Evolutionary conservation across 2,797 vertebrate genomes (phyloP).

Genomic region (Botia almorhae): DNA sequence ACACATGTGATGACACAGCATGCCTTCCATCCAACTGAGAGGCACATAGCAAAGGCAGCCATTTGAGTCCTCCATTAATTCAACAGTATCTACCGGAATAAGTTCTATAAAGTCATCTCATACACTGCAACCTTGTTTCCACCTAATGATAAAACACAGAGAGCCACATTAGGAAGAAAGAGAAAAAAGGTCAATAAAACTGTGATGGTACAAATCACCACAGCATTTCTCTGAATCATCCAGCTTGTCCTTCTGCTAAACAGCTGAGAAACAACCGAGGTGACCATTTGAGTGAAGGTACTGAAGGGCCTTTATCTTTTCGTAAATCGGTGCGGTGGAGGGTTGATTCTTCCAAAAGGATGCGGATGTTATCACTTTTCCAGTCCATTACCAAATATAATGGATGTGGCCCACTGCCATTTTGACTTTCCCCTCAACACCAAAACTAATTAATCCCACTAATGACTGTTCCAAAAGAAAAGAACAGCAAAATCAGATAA

Average conservation of each 20-base stretch:
- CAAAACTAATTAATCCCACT: constrained; percentile 58
- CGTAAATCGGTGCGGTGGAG: background rate
- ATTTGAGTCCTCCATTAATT: constrained; percentile 37
- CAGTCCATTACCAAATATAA: constrained; percentile 68
- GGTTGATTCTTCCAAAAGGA: constrained; percentile 19
- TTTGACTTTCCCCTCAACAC: constrained; percentile 41
- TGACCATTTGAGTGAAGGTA: constrained; percentile 3
- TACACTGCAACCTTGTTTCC: constrained; percentile 8
- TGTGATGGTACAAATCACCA: constrained; percentile 7
- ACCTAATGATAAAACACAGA: constrained; percentile 26
- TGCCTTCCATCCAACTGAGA: constrained; percentile 57
- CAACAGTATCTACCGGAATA: constrained; percentile 33
- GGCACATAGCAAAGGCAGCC: constrained; percentile 48
- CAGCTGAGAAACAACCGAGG: constrained; percentile 5
- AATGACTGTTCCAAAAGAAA: constrained; percentile 60
- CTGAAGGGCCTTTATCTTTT: background rate
- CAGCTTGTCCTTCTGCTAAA: background rate
- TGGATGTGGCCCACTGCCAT: constrained; percentile 58
- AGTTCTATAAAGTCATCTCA: constrained; percentile 21
- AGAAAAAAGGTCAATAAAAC: constrained; percentile 22
- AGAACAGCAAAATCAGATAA: constrained; percentile 40
- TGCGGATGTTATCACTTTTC: constrained; percentile 58
- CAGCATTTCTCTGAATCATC: background rate
- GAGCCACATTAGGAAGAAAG: constrained; percentile 20
- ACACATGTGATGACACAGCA: constrained; percentile 63